Evolutionary conservation across 2,113 vertebrate genomes (phyloP).

Genomic region (Mirounga angustirostris): DNA sequence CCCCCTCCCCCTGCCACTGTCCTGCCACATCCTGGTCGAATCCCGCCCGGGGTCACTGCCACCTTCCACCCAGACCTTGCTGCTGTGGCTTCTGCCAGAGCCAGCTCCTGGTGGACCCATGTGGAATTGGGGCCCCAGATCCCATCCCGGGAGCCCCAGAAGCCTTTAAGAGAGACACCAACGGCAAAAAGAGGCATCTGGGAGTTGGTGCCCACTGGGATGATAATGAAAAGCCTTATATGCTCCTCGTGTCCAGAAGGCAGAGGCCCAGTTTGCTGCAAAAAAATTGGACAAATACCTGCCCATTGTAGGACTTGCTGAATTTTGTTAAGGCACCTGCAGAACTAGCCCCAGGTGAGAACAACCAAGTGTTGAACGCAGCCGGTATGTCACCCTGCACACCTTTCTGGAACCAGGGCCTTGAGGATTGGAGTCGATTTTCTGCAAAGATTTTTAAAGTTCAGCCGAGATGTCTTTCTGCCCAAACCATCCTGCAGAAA

Average conservation of each 20-base stretch:
- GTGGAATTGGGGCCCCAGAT: conserved; percentile 96
- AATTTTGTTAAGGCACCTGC: conserved; percentile 88
- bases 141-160: conserved; percentile 94
- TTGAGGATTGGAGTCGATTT: not conserved
- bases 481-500: not conserved
- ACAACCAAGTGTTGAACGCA: conserved; percentile 92
- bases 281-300: not conserved
- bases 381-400: conserved; percentile 94
- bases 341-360: conserved; percentile 91
- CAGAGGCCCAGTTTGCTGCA: not conserved
- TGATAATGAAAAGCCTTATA: conserved; percentile 86
- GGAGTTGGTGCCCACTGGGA: conserved; percentile 95
- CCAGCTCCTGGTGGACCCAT: conserved; percentile 95
- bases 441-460: not conserved
- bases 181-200: conserved; percentile 95
- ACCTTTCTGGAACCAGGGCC: conserved; percentile 94
- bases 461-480: not conserved
- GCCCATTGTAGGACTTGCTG: not conserved
- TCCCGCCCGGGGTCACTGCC: rapidly evolving
- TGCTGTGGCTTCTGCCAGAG: not conserved
- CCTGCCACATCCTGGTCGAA: not conserved
- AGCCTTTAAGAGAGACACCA: conserved; percentile 77
- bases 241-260: not conserved
- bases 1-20: not conserved
- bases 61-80: too few relatives aligned